Evolutionary conservation across 1,140 invertebrate genomes (phyloP), one percentile per base, ranked within the genome.

Genomic region (Drosophila subpulchrella): DNA sequence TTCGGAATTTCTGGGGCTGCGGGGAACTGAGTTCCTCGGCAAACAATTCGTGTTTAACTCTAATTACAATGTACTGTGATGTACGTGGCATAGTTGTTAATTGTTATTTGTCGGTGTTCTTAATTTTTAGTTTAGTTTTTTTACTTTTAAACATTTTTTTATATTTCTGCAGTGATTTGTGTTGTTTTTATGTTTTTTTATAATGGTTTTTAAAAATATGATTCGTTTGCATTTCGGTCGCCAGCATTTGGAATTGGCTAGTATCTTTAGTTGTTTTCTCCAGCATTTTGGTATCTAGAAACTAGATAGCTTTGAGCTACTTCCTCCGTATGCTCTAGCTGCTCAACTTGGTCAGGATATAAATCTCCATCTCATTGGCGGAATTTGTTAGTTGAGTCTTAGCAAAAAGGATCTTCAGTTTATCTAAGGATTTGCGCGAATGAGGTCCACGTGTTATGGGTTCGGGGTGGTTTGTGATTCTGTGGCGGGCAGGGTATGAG

Each of bases 181-280:
- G 13, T 48, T 46, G n/a, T 15, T n/a, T n/a, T 46, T 58, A 60
- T 13, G 59, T 44, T 66, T 81, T 20, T 57, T 61, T 71, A 56
- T 81, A 55, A 58, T 56, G 67, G 27, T 46, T 60, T 54, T 55
- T 65, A 48, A 36, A 65, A 61, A 53, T 79, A 71, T 63, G 75
- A 80, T 89, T 88, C 84, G 80, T 80, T 88, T 89, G 84, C 83
- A 89, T 79, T 79, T 77, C 79, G 80, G 63, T 83, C 73, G 66
- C 61, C 60, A 66, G 67, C 67, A 63, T 54, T 66, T 32, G 46
- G 62, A 76, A 59, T 84, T 83, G 48, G 51, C 58, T 59, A 39
- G 51, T 65, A 51, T 59, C 54, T 42, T 53, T 42, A 56, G 24
- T 24, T 53, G 68, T 41, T 44, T 62, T 56, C 46, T 60, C 44